Conservation (phyloP, 1,140 invertebrate genomes). For the Lasioglossum albipes region DNA sequence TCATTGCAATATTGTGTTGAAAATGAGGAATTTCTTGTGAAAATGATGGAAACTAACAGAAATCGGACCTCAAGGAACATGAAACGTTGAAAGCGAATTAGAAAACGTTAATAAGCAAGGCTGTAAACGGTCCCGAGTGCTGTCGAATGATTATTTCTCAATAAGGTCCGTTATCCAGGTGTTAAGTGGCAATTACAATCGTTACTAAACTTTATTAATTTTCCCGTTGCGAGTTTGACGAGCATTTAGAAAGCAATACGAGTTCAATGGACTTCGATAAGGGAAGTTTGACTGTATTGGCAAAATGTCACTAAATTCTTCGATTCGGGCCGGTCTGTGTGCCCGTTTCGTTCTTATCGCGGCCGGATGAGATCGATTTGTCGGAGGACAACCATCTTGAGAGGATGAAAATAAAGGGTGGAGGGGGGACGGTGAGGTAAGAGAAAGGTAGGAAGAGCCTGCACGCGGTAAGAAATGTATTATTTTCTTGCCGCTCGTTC, state of each 20-base stretch:
- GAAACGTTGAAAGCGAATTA: too few relatives aligned
- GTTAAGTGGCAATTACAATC: too few relatives aligned
- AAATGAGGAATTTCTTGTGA: too few relatives aligned
- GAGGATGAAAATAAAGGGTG: neutral
- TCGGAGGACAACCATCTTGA: constrained; percentile 24
- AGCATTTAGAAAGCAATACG: neutral
- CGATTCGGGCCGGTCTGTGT: neutral
- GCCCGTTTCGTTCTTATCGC: constrained; percentile 1
- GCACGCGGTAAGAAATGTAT: neutral
- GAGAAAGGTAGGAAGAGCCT: constrained; percentile 26
- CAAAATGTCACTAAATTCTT: neutral
- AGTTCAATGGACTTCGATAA: neutral
- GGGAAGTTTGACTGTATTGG: too few relatives aligned
- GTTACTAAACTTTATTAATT: too few relatives aligned
- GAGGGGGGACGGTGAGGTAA: neutral
- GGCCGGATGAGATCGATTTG: constrained; percentile 8
- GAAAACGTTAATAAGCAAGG: too few relatives aligned
- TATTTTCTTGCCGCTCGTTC: constrained; percentile 16
- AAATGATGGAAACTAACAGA: too few relatives aligned
- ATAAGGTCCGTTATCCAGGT: neutral
- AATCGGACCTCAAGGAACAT: too few relatives aligned
- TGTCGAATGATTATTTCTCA: neutral
- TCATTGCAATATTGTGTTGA: too few relatives aligned
- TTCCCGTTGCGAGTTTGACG: too few relatives aligned
- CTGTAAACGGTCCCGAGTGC: too few relatives aligned